A percentile compares a stretch with the other conserved stretches of the same genome.
Conservation (phyloP, 1,140 invertebrate genomes). For the Brachionus rotundiformis region DNA sequence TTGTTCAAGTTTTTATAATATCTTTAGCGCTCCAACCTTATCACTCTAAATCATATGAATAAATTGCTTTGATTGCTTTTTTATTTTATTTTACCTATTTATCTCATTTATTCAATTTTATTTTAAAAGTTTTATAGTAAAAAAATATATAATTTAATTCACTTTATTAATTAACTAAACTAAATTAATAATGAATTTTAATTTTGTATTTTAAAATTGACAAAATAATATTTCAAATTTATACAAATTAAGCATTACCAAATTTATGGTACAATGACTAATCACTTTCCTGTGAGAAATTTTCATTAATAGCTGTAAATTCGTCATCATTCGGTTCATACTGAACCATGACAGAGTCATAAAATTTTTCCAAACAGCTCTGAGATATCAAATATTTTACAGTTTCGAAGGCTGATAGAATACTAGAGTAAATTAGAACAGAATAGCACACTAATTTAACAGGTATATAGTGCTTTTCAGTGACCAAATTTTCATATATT, state of each 20-base stretch:
- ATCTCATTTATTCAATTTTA: no score
- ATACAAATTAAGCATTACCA: no score
- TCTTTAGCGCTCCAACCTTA: neutral
- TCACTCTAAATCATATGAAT: neutral
- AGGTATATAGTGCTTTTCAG: conserved; percentile 42
- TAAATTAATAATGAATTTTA: no score
- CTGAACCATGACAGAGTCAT: neutral
- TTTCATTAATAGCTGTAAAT: neutral
- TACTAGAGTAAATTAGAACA: conserved; percentile 44
- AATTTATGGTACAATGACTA: no score
- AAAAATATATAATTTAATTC: no score
- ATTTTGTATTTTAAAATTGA: no score
- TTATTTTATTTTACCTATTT: no score
- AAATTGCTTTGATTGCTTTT: neutral
- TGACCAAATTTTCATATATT: conserved; percentile 47
- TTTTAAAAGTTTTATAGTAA: no score
- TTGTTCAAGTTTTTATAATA: neutral
- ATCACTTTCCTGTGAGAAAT: conserved; percentile 25
- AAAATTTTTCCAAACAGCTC: neutral
- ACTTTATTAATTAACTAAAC: no score
- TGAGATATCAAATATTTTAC: conserved; percentile 47
- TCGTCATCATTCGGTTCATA: neutral
- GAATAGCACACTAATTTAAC: conserved; percentile 44
- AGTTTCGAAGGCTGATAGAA: conserved; percentile 29
- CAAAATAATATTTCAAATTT: no score